phyloP scores from a whole-genome alignment of 1,140 invertebrate species.

The Cylas formicarius region DNA sequence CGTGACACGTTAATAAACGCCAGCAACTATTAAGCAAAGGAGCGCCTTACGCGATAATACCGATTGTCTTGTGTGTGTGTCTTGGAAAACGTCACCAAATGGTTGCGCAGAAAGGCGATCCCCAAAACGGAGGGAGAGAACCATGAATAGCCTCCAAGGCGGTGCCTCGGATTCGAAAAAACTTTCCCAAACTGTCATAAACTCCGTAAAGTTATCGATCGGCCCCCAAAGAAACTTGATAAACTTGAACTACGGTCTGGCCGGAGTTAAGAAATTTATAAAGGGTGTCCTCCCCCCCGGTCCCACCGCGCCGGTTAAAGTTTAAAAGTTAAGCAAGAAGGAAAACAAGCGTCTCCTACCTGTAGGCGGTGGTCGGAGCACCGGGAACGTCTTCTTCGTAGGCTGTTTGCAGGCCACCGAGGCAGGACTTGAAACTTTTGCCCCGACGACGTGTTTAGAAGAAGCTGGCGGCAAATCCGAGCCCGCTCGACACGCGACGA shows the following conservation, averaged over 20 bases:
- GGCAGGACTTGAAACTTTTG: no score
- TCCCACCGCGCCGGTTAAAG: no score
- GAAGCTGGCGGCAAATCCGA: no score
- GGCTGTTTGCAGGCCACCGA: no score
- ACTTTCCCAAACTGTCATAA: constrained; percentile 38
- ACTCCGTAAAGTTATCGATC: constrained; percentile 27
- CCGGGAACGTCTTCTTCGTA: constrained; percentile 1
- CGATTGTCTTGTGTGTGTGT: constrained; percentile 16
- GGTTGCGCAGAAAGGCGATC: constrained; percentile 32
- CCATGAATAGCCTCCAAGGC: constrained; percentile 30
- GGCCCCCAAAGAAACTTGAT: constrained; percentile 26
- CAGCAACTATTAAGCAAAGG: no score
- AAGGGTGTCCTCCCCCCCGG: no score
- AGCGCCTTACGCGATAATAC: constrained; percentile 11
- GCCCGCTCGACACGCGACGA: constrained; percentile 17
- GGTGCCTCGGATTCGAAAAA: constrained; percentile 33
- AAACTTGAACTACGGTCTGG: constrained; percentile 21
- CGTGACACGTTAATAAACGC: no score
- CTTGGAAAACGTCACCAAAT: constrained; percentile 20
- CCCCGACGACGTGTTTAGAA: no score
- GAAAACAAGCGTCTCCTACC: constrained; percentile 14
- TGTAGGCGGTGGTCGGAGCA: constrained; percentile 5
- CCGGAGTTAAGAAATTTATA: constrained; percentile 26
- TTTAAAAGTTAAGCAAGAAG: constrained; percentile 19
- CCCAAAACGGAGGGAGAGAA: no score